These are phyloP conservation scores for Ectropis crepuscularia DNA, from an alignment of 2,888 invertebrate genomes.

Conservation along the genomic window DNA sequence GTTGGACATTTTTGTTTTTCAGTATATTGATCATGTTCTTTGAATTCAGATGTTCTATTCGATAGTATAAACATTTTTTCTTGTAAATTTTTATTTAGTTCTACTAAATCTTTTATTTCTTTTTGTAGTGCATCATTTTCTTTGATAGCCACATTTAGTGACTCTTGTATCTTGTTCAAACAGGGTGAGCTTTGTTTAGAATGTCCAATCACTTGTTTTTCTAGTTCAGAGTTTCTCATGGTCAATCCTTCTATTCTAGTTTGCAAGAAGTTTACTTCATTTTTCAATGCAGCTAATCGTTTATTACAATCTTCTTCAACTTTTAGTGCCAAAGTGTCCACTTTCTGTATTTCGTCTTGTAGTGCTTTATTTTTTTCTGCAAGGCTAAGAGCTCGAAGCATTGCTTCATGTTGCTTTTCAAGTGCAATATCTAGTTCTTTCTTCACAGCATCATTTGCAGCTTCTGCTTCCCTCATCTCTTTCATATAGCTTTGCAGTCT, in stretches of 20 bases:
- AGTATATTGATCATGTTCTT: constrained; percentile 45
- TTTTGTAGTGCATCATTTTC: constrained; percentile 74
- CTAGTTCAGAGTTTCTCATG: constrained; percentile 76
- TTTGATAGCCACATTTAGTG: constrained; percentile 57
- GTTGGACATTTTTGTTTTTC: constrained; percentile 60
- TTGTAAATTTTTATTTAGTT: constrained; percentile 79
- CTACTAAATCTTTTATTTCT: constrained; percentile 77
- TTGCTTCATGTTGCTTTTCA: constrained; percentile 91
- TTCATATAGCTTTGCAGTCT: constrained; percentile 84
- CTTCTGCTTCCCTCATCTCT: constrained; percentile 86
- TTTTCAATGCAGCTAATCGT: constrained; percentile 86
- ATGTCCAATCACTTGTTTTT: constrained; percentile 82
- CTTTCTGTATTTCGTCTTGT: constrained; percentile 89
- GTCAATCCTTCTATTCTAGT: constrained; percentile 79
- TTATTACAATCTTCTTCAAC: constrained; percentile 91
- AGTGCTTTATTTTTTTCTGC: constrained; percentile 90
- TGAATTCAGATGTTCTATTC: constrained; percentile 50
- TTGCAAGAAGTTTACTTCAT: constrained; percentile 85
- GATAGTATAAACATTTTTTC: constrained; percentile 66
- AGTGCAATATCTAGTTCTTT: constrained; percentile 83
- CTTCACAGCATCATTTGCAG: constrained; percentile 79
- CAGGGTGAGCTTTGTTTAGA: constrained; percentile 47
- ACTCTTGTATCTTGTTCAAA: constrained; percentile 54
- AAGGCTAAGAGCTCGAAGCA: constrained; percentile 89
- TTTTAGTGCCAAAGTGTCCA: constrained; percentile 89